Base-by-base conservation (phyloP, 2,888 invertebrate genomes). In the Tinea pellionella region DNA sequence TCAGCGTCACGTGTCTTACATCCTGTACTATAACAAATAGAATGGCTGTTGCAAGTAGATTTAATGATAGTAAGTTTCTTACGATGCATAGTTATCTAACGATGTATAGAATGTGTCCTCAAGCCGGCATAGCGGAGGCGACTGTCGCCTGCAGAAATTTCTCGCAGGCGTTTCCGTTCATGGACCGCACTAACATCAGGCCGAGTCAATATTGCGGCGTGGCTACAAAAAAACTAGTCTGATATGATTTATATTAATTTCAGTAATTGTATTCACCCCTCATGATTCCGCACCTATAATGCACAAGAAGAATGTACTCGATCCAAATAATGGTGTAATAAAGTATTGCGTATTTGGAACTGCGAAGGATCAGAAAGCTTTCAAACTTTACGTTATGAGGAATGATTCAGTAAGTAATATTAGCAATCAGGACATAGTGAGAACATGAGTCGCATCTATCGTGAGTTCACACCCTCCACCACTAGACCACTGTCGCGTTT, bases 11-110 rank as follows among this genome's bases (percentile, higher is more conserved):
- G 0, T 77, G 77, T 42, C 69, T 88, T 0, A 72, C 78, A 0
- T 75, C 81, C 0, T 94, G 95, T 75, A 89, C 90, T 0, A 78
- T 88, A 57, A 90, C 92, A 0, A 89, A 89, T 58, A 89, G 89
- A 69, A 91, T 94, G 89, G 93, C 92, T 1, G 90, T 90, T 13
- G 89, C 93, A 64, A 92, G 93, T 0, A 71, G 73, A 7, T 80
- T 89, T 64, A 91, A 90, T 66, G 90, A 91, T 67, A 83, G 94
- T 93, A 82, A 89, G 89, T 72, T 62, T 63, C 16, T 24, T 24
- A 24, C 24, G 2, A 24, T 24, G n/a, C n/a, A n/a, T n/a, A n/a
- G n/a, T n/a, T n/a, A 2, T 18, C 43, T 7, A 30, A 9, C 30
- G 30, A 30, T 30, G 30, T 9, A 9, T 30, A 9, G 9, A 30